Evolutionary conservation across 2,797 vertebrate genomes (phyloP).

Genomic region (Oreonectes daqikongensis): DNA sequence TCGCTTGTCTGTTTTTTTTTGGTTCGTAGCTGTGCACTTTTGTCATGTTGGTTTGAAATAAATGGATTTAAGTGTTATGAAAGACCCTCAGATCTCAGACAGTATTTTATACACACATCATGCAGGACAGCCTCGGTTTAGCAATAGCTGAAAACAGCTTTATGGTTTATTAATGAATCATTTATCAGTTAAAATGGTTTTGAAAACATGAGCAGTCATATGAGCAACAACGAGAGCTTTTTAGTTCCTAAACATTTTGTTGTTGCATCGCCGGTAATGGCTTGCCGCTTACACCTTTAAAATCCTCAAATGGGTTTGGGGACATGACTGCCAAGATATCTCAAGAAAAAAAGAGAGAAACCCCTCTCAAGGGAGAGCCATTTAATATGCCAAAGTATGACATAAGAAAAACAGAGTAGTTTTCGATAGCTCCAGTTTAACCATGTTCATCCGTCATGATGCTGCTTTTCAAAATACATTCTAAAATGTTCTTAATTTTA

Average conservation of each 20-base stretch:
- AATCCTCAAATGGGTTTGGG: conserved; percentile 33
- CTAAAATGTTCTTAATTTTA: too few relatives aligned
- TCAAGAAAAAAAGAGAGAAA: conserved; percentile 15
- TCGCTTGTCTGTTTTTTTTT: conserved; percentile 35
- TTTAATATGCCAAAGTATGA: conserved; percentile 14
- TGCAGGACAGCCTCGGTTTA: background rate
- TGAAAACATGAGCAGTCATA: background rate
- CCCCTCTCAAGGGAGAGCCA: background rate
- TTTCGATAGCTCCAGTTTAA: background rate
- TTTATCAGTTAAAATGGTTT: conserved; percentile 5
- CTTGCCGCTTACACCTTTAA: conserved; percentile 14
- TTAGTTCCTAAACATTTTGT: conserved; percentile 5
- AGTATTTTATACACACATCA: background rate
- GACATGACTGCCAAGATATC: conserved; percentile 18
- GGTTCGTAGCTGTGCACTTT: background rate
- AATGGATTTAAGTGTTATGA: conserved; percentile 1
- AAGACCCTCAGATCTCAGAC: background rate
- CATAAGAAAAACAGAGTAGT: background rate
- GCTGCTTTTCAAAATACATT: background rate
- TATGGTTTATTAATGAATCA: background rate
- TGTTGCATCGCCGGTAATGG: conserved; percentile 10
- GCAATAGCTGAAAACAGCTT: background rate
- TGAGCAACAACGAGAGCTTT: background rate
- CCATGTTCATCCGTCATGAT: background rate
- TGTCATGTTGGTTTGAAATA: conserved; percentile 1